These are phyloP conservation scores for Hylaea fasciaria DNA, from an alignment of 2,888 invertebrate species.

Conservation along the genomic window DNA sequence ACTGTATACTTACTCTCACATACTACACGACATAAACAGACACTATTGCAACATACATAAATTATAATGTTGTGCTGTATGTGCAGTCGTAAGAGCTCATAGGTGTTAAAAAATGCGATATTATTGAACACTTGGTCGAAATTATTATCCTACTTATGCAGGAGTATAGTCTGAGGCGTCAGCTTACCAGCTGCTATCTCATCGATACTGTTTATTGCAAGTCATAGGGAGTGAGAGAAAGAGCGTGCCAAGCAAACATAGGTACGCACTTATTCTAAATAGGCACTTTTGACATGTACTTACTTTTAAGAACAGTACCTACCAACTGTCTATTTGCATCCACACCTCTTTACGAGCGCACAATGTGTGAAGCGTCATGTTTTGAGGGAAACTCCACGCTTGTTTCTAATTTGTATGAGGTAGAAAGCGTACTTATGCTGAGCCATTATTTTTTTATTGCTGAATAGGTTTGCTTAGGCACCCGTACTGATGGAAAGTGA, in stretches of 20 bases:
- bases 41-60: constrained; percentile 3
- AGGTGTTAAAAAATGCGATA: not conserved
- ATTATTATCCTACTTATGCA: too few relatives aligned
- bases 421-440: constrained; percentile 10
- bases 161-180: too few relatives aligned
- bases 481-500: constrained; percentile 12
- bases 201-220: too few relatives aligned
- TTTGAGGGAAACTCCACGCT: constrained; percentile 12
- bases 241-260: too few relatives aligned
- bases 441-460: constrained; percentile 9
- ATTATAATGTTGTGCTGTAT: not conserved
- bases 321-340: not conserved
- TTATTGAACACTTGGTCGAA: too few relatives aligned
- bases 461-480: not conserved
- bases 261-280: too few relatives aligned
- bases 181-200: not conserved
- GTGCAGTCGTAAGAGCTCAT: not conserved
- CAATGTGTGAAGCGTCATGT: constrained; percentile 30
- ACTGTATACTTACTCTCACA: constrained; percentile 53
- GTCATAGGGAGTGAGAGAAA: too few relatives aligned
- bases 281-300: too few relatives aligned
- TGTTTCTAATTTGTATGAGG: constrained; percentile 11
- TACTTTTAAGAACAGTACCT: too few relatives aligned
- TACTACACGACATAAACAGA: not conserved
- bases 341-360: not conserved